A percentile compares a stretch with the other conserved stretches of the same genome.
Evolutionary conservation across 2,113 vertebrate species (phyloP).

Genomic region (Chinchilla lanigera): DNA sequence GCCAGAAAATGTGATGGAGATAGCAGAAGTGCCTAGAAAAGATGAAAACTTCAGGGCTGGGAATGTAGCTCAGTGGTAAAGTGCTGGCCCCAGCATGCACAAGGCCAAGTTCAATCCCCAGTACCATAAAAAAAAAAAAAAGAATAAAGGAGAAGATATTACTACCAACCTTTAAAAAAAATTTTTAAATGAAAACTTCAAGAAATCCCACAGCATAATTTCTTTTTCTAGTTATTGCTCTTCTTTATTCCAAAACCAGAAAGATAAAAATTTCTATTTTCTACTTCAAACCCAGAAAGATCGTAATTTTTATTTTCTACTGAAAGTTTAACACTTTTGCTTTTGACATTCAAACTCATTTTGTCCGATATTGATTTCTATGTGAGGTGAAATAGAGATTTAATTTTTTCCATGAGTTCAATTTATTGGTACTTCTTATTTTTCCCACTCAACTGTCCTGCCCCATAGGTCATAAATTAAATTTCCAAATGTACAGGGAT

Average conservation of each 20-base stretch:
- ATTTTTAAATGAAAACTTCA: neutral
- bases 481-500: neutral
- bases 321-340: neutral
- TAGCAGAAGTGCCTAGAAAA: neutral
- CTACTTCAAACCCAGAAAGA: neutral
- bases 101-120: no score
- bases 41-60: neutral
- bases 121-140: no score
- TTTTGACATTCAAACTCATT: neutral
- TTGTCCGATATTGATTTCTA: constrained; percentile 42
- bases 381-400: neutral
- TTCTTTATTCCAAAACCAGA: constrained; percentile 1
- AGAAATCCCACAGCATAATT: constrained; percentile 24
- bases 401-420: neutral
- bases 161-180: no score
- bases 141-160: no score
- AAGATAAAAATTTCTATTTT: constrained; percentile 5
- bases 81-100: no score
- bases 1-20: constrained; percentile 42
- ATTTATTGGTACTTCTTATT: neutral
- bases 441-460: neutral
- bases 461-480: constrained; percentile 6
- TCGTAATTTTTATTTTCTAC: constrained; percentile 3
- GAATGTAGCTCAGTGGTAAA: no score
- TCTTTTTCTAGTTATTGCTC: constrained; percentile 35